These are phyloP conservation scores for Oxyscelio sp. DNA, from an alignment of 2,888 invertebrate genomes.

Conservation along the genomic window DNA sequence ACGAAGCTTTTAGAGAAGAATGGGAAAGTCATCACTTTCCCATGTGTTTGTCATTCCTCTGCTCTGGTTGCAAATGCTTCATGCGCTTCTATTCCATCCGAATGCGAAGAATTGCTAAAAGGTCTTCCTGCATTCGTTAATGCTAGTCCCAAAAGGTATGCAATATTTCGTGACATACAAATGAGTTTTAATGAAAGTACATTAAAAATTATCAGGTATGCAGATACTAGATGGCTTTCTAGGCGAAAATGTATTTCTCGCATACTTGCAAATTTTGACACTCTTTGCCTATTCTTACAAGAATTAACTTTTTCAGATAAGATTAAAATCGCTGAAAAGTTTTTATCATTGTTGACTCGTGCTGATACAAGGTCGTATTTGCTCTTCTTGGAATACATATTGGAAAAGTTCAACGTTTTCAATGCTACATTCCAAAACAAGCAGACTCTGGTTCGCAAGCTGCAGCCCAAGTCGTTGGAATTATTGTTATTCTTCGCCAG, in stretches of 20 bases:
- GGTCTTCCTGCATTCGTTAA: conserved; percentile 1
- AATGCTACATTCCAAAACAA: conserved; percentile 38
- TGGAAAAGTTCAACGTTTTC: conserved; percentile 19
- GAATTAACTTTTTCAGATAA: conserved; percentile 8
- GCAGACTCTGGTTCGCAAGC: no score
- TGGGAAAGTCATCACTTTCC: not conserved
- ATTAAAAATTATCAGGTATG: conserved; percentile 15
- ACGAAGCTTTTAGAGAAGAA: conserved; percentile 11
- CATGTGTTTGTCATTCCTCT: conserved; percentile 52
- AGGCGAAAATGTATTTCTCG: conserved; percentile 22
- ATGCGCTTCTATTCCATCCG: not conserved
- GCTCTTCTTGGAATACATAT: conserved; percentile 5
- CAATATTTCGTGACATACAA: conserved; percentile 4
- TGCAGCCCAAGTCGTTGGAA: conserved; percentile 21
- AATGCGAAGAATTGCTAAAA: conserved; percentile 1
- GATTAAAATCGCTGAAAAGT: not conserved
- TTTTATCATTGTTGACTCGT: not conserved
- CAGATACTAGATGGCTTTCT: conserved; percentile 38
- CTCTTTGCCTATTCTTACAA: not conserved
- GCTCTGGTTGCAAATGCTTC: conserved; percentile 37
- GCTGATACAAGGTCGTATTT: conserved; percentile 25
- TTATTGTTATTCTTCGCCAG: conserved; percentile 18
- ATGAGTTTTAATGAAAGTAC: conserved; percentile 8
- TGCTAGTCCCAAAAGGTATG: conserved; percentile 21
- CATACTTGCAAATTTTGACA: conserved; percentile 6